Base-by-base conservation (phyloP, 1,140 invertebrate genomes). In the Nasonia giraulti region DNA sequence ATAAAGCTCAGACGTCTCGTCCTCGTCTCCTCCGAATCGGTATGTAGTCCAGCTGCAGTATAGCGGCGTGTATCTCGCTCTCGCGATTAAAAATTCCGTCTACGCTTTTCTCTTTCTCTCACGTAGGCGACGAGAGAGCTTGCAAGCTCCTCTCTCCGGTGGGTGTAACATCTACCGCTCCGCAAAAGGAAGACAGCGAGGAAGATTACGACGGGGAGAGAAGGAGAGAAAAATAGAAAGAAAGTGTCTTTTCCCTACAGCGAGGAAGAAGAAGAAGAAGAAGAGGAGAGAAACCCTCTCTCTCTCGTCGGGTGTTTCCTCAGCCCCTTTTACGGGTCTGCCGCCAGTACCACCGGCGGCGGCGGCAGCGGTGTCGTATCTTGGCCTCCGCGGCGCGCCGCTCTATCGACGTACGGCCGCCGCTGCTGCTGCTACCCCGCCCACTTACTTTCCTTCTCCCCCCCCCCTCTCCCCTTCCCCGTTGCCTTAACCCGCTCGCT, bases 341-440 rank as follows among this genome's bases (percentile, higher is more conserved):
- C 91, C 89, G 89, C 31, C 77, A 23, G 77, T 62, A 31, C 23
- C n/a, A 55, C 47, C 74, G 20, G 23, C 44, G 55, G 73, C 88
- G 91, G 91, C 92, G 89, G 92, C 91, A 86, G 92, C 89, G 91
- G 92, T 93, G 92, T 93, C 91, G 92, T 92, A 92, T 92, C 92
- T 93, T 92, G 92, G 92, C 91, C 92, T 92, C 92, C 90, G 92
- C 89, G 92, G 92, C 92, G 91, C 92, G 92, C 92, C 92, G 92
- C 92, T 93, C 92, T 93, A 93, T 93, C 92, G 92, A 93, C 92
- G 92, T 92, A 92, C 90, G 80, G 37, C 50, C 89, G 89, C 90
- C 33, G 44, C 66, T n/a, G 76, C 87, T 87, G 87, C 85, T 87
- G 80, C 82, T 85, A 55, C 86, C 66, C 78, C 85, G 74, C 82